Evolutionary conservation across 2,113 vertebrate genomes (phyloP), one percentile per base, ranked within the genome.

Genomic region (Gopherus evgoodei): DNA sequence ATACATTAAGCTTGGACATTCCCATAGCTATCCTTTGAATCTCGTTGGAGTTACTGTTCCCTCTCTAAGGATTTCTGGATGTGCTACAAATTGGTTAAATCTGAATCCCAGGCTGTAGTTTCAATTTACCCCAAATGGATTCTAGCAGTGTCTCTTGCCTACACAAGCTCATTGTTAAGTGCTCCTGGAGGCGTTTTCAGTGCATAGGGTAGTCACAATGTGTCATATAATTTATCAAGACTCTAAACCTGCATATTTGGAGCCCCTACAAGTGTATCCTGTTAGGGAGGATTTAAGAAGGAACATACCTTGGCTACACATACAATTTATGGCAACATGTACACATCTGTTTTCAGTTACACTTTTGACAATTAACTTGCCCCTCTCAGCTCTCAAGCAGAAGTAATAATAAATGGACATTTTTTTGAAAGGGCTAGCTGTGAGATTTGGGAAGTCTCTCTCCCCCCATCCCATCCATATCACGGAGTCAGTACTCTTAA

Each of bases 211-310:
- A 10, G n/a, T 29, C 5, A 16, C 59, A 76, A 44, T 14, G 21
- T 76, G 42, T 76, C 72, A 12, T 12, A 76, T 25, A 76, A 76
- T 76, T 76, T 76, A 76, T 76, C 72, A 47, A 16, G 44, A 11
- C 42, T 47, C 12, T 0, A 25, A 2, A 50, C 1, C 4, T 31
- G 50, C 53, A 17, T 1, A 42, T 4, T 52, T 17, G 25, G 24
- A 87, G 83, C 44, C 42, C 17, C 56, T 75, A n/a, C 47, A 84
- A 25, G 75, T 22, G 6, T 53, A 4, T 16, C n/a, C 6, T 25
- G 6, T 29, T 81, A 85, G 57, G 25, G 87, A 22, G 31, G 72
- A 78, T 44, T 83, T 84, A 79, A 79, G 54, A 79, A 24, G 78
- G 29, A 59, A 10, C 83, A 54, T 27, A 44, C 72, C 24, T 76